Percentiles rank a stretch among this genome's conserved stretches.
These are phyloP conservation scores for Gopherus flavomarginatus DNA, from an alignment of 2,113 vertebrate genomes.

Conservation along the genomic window DNA sequence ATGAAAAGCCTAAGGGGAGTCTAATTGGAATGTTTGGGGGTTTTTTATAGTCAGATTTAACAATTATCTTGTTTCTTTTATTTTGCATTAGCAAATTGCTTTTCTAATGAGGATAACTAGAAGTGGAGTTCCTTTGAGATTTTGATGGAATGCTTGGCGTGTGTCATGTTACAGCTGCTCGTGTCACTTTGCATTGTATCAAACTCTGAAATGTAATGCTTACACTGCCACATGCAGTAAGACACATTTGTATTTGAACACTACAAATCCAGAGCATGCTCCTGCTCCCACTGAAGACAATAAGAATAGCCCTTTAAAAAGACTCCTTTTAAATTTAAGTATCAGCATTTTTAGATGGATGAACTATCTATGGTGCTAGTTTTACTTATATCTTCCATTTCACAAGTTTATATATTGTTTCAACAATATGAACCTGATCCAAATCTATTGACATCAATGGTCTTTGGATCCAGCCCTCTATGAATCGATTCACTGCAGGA, in stretches of 20 bases:
- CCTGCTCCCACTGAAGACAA: neutral
- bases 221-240: neutral
- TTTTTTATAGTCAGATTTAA: slow-evolving; percentile 5
- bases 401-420: neutral
- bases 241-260: neutral
- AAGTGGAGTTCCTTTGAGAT: slow-evolving; percentile 33
- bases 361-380: neutral
- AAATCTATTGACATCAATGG: neutral
- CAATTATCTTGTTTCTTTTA: slow-evolving; percentile 26
- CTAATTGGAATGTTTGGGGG: neutral
- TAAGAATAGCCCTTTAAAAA: neutral
- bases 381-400: neutral
- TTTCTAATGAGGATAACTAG: slow-evolving; percentile 29
- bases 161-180: slow-evolving; percentile 43
- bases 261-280: neutral
- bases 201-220: neutral
- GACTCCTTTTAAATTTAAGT: neutral
- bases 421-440: neutral
- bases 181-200: slow-evolving; percentile 16
- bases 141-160: neutral
- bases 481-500: neutral
- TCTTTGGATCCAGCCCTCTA: neutral
- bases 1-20: neutral
- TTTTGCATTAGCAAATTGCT: slow-evolving; percentile 29
- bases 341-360: neutral